Base-by-base conservation (phyloP, 2,888 invertebrate genomes). In the Drosophila prostipennis region DNA sequence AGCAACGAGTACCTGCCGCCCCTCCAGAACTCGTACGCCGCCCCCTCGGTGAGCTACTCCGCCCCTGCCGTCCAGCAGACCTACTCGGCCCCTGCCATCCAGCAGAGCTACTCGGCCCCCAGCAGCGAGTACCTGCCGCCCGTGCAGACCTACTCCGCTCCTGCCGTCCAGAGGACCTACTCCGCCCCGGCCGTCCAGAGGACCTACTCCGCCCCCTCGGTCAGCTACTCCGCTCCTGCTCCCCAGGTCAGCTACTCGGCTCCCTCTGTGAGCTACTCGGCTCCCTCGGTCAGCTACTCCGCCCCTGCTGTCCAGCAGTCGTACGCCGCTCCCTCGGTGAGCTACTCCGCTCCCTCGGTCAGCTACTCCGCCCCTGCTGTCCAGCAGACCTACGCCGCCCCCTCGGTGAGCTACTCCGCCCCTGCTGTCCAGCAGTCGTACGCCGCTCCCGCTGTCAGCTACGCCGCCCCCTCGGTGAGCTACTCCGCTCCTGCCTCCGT, bases 1-100 rank as follows among this genome's bases (percentile, higher is more conserved):
- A 89, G 69, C 71, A 88, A 75, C 53, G 89, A 89, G 60, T 90
- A 90, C 56, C 70, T 90, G 80, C 91, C 90, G 8, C 76, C 71
- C 29, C 51, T 59, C 14, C 67, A 58, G 53, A 40, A 46, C 26
- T 49, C 46, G 16, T 78, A 79, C 63, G 69, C 75, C 0, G 74
- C 74, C 8, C 76, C 77, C 7, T 51, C 75, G 36, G 60, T 70
- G 49, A 51, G 61, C 52, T 79, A 77, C 57, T 72, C 69, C 11
- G 79, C 79, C 5, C 87, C 80, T 3, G 64, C 78, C 10, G 65
- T 71, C 10, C 76, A 76, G 26, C 67, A 73, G 23, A 69, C 71
- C 76, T 69, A 74, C 52, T 48, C 70, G 0, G 72, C 75, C 6
- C 77, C 76, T 10, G 43, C 71, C 6, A 53, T 76, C 3, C 34